Evolutionary conservation across 2,113 vertebrate genomes (phyloP).

Genomic region (Phoenicopterus ruber): DNA sequence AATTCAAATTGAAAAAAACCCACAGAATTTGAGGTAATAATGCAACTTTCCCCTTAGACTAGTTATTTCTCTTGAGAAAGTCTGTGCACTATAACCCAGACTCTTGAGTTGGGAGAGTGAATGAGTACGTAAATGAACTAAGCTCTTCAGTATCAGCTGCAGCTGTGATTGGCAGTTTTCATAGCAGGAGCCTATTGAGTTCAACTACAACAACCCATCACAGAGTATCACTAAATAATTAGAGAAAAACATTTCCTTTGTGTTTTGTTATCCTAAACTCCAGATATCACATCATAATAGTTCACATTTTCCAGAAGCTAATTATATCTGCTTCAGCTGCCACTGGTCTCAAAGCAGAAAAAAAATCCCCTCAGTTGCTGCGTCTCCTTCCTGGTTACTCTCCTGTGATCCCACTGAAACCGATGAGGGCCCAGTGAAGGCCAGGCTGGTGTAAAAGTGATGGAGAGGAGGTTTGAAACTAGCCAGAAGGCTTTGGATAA

Average conservation of each 20-base stretch:
- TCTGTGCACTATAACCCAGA: not conserved
- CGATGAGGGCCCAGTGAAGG: not conserved
- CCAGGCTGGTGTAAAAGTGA: not conserved
- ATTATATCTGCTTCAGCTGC: not conserved
- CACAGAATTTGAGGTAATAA: not conserved
- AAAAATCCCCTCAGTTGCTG: accelerated
- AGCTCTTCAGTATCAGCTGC: not conserved
- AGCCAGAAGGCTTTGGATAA: not conserved
- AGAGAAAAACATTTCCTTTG: not conserved
- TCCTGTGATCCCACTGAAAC: not conserved
- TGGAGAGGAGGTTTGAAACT: not conserved
- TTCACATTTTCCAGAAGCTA: not conserved
- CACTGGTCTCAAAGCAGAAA: not conserved
- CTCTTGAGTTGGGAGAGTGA: not conserved
- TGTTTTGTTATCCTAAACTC: not conserved
- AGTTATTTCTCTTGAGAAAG: not conserved
- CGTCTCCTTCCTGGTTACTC: not conserved
- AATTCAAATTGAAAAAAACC: not conserved
- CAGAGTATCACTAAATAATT: not conserved
- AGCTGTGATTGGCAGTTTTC: not conserved
- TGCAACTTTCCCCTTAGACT: not conserved
- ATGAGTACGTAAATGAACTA: not conserved
- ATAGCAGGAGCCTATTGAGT: not conserved
- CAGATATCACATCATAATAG: not conserved
- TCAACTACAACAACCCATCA: not conserved